Conservation (phyloP, 2,888 invertebrate genomes). For the Agonopterix subpropinquella region DNA sequence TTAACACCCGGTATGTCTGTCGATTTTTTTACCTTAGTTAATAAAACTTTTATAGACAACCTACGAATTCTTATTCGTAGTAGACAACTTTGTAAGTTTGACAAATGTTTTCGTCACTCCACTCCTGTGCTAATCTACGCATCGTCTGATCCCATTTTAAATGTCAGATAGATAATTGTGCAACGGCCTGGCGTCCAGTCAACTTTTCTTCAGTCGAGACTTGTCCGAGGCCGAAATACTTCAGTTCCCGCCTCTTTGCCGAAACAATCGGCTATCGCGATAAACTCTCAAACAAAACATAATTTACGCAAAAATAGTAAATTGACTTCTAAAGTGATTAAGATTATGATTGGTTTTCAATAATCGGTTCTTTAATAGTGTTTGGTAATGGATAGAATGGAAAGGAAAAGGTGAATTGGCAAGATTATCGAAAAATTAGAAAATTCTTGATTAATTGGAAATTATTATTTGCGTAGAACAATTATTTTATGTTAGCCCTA, state of each 20-base stretch:
- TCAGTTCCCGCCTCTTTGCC: slow-evolving; percentile 38
- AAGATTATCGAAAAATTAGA: background rate
- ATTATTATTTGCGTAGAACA: no score
- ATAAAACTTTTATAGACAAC: no score
- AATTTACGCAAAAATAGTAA: no score
- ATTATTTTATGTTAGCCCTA: no score
- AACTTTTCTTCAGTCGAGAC: slow-evolving; percentile 34
- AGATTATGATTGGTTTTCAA: no score
- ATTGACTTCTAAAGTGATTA: no score
- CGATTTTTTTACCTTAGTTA: no score
- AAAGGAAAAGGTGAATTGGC: slow-evolving; percentile 61
- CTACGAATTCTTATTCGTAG: no score
- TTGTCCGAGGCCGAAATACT: slow-evolving; percentile 45
- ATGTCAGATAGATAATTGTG: slow-evolving; percentile 75
- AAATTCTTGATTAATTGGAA: no score
- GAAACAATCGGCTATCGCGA: slow-evolving; percentile 22
- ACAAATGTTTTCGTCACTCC: slow-evolving; percentile 6
- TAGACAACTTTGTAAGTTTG: background rate
- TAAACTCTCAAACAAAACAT: no score
- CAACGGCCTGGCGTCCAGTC: slow-evolving; percentile 63
- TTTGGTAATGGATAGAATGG: slow-evolving; percentile 32
- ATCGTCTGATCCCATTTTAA: slow-evolving; percentile 65
- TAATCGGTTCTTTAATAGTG: background rate
- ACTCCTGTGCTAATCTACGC: slow-evolving; percentile 38
- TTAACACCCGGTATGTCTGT: no score